Conservation (phyloP, 2,113 vertebrate species). For the Sclerurus mexicanus region DNA sequence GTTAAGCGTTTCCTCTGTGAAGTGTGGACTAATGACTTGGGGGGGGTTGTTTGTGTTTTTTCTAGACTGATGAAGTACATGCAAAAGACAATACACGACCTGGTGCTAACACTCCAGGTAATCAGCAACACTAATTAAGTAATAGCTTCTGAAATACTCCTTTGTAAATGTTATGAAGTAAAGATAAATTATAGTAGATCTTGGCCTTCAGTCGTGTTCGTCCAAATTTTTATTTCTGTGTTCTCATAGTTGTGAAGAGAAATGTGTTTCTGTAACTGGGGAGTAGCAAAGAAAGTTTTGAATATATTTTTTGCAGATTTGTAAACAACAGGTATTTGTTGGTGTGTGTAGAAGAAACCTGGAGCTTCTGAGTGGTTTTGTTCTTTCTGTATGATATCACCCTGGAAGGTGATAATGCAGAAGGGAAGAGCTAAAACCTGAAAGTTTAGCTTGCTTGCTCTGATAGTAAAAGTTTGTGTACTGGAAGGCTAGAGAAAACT, state of each 20-base stretch:
- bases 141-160: not conserved
- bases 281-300: not conserved
- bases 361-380: not conserved
- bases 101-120: slow-evolving; percentile 87
- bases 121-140: not conserved
- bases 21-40: not conserved
- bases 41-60: not conserved
- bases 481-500: not conserved
- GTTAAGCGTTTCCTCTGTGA: not conserved
- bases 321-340: not conserved
- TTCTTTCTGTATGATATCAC: not conserved
- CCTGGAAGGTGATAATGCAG: too few species aligned
- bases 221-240: not conserved
- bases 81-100: slow-evolving; percentile 92
- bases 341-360: not conserved
- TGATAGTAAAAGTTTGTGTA: not conserved
- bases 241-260: not conserved
- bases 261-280: not conserved
- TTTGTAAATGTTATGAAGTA: not conserved
- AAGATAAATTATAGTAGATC: not conserved
- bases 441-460: not conserved
- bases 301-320: not conserved
- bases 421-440: not conserved
- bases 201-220: not conserved
- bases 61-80: slow-evolving; percentile 95